Conservation (phyloP, 2,888 invertebrate genomes). For the Poecilobothrus nobilitatus region DNA sequence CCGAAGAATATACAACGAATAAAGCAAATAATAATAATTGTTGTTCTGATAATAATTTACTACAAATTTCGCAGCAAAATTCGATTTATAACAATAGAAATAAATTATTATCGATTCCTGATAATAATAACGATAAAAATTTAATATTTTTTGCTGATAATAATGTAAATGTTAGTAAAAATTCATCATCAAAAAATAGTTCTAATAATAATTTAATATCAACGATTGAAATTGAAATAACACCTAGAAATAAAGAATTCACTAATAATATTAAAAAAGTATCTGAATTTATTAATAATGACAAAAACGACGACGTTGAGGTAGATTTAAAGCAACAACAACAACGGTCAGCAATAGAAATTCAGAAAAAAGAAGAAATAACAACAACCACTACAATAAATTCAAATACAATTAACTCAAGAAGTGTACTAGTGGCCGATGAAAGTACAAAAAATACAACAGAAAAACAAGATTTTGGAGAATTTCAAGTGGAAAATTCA, state of each 20-base stretch:
- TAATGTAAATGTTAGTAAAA: too few species aligned
- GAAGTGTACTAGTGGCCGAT: not conserved
- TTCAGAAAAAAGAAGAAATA: not conserved
- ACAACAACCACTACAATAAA: not conserved
- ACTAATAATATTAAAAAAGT: too few species aligned
- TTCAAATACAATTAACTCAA: not conserved
- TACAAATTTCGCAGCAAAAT: not conserved
- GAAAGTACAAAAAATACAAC: not conserved
- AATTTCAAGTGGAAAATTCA: conserved; percentile 3
- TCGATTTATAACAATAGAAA: not conserved
- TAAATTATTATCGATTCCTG: not conserved
- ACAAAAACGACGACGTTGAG: too few species aligned
- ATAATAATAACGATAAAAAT: not conserved
- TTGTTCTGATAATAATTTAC: not conserved
- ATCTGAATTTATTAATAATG: too few species aligned
- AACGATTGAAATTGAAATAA: too few species aligned
- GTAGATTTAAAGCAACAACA: too few species aligned
- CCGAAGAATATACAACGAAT: not conserved
- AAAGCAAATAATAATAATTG: not conserved
- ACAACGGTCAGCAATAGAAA: not conserved
- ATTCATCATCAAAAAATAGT: too few species aligned
- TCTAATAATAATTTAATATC: too few species aligned
- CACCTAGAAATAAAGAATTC: too few species aligned
- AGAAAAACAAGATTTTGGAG: not conserved
- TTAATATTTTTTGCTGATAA: not conserved